A percentile compares a stretch with the other conserved stretches of the same genome.
Evolutionary conservation across 2,113 vertebrate genomes (phyloP).

Genomic region (Hassar affinis): DNA sequence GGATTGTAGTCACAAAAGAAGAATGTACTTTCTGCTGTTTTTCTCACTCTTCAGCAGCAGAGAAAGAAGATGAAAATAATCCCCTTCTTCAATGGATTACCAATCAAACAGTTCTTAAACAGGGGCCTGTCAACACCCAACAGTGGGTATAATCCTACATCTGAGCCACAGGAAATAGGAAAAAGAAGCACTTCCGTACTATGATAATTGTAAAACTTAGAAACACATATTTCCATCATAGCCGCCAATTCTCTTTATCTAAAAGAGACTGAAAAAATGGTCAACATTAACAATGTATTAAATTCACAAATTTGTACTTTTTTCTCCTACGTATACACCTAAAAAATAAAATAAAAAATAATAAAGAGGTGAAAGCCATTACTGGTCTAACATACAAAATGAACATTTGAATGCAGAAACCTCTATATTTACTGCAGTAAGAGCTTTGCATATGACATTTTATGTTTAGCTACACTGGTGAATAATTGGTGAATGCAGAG

Average conservation of each 20-base stretch:
- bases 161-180: conserved; percentile 59
- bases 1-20: no score
- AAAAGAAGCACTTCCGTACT: conserved; percentile 56
- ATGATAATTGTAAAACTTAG: conserved; percentile 57
- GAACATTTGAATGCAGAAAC: background rate
- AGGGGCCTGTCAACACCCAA: conserved; percentile 60
- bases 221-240: conserved; percentile 57
- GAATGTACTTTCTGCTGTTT: background rate
- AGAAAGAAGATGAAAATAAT: background rate
- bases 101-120: conserved; percentile 5
- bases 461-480: conserved; percentile 15
- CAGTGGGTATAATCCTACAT: conserved; percentile 65
- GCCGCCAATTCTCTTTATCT: conserved; percentile 28
- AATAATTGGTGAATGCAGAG: conserved; percentile 40
- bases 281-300: background rate
- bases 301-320: conserved; percentile 5
- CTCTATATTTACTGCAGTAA: conserved; percentile 13
- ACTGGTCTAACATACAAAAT: background rate
- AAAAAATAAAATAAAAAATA: background rate
- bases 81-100: conserved; percentile 3
- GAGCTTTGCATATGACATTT: conserved; percentile 13
- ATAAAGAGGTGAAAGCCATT: background rate
- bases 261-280: background rate
- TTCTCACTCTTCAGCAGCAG: background rate
- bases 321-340: background rate